Percentiles rank a stretch among this genome's conserved stretches.
These are phyloP conservation scores for Cephalopholis sonnerati DNA, from an alignment of 2,113 vertebrate species.

Conservation along the genomic window DNA sequence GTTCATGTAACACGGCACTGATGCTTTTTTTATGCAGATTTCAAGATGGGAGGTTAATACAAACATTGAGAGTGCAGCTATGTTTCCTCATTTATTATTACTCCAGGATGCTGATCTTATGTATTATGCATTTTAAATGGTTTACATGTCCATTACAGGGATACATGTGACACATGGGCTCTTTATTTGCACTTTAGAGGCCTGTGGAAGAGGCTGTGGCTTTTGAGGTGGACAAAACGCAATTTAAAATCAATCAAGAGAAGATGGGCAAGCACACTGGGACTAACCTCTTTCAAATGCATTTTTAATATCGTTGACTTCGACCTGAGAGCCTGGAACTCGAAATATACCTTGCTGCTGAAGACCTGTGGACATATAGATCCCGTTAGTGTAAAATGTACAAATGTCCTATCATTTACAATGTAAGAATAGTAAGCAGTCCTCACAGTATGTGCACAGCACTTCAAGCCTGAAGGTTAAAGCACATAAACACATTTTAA, in stretches of 20 bases:
- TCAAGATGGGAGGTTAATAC: constrained; percentile 15
- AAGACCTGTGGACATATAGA: constrained; percentile 86
- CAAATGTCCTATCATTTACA: neutral
- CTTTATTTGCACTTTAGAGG: constrained; percentile 67
- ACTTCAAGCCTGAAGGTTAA: neutral
- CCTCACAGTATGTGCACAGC: neutral
- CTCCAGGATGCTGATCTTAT: constrained; percentile 41
- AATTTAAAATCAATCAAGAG: constrained; percentile 75
- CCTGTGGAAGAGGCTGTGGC: constrained; percentile 45
- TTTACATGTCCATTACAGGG: constrained; percentile 50
- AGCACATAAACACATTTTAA: neutral
- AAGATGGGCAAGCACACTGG: constrained; percentile 44
- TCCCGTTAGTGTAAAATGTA: constrained; percentile 8
- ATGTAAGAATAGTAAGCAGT: neutral
- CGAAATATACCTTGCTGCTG: constrained; percentile 99
- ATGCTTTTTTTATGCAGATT: constrained; percentile 6
- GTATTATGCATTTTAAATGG: constrained; percentile 59
- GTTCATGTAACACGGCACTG: neutral
- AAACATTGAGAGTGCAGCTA: constrained; percentile 36
- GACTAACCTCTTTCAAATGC: constrained; percentile 97
- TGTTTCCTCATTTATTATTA: constrained; percentile 41
- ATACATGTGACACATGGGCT: constrained; percentile 37
- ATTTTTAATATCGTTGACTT: constrained; percentile 99
- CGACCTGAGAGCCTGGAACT: constrained; percentile 97
- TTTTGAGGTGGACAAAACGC: constrained; percentile 68